These are phyloP conservation scores for Hemicentrotus pulcherrimus DNA, from an alignment of 35 echinoderm and acorn worm genomes.

Conservation along the genomic window DNA sequence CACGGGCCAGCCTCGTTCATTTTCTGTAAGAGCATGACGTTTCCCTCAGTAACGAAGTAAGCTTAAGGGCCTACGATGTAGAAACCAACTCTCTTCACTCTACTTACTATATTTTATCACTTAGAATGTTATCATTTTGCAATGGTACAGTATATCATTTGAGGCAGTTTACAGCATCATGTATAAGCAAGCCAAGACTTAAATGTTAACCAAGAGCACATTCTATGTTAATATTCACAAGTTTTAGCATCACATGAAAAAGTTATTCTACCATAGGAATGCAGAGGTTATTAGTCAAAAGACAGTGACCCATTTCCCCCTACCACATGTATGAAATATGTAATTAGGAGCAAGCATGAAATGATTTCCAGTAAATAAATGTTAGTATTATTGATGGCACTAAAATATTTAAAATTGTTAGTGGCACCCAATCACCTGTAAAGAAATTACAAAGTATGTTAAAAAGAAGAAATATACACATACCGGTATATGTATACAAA, in stretches of 20 bases:
- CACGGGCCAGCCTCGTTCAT: too few species aligned
- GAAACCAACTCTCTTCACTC: too few species aligned
- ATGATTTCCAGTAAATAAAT: background rate
- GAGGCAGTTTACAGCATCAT: too few species aligned
- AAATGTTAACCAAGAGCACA: background rate
- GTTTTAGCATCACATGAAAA: background rate
- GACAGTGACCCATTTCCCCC: background rate
- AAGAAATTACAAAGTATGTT: background rate
- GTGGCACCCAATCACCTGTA: background rate
- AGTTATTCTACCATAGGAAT: background rate
- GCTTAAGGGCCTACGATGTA: too few species aligned
- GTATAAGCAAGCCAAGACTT: too few species aligned
- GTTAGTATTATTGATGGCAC: background rate
- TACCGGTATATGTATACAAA: too few species aligned
- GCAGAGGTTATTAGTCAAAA: background rate
- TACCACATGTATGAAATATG: background rate
- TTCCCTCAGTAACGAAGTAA: too few species aligned
- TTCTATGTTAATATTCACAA: background rate
- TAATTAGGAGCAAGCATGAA: background rate
- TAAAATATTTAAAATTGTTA: background rate
- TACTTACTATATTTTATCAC: too few species aligned
- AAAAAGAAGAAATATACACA: background rate
- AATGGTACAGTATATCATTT: too few species aligned
- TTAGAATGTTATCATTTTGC: too few species aligned
- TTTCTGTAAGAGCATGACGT: too few species aligned